Base-by-base conservation (phyloP, 2,113 vertebrate species). In the Dipodomys spectabilis region DNA sequence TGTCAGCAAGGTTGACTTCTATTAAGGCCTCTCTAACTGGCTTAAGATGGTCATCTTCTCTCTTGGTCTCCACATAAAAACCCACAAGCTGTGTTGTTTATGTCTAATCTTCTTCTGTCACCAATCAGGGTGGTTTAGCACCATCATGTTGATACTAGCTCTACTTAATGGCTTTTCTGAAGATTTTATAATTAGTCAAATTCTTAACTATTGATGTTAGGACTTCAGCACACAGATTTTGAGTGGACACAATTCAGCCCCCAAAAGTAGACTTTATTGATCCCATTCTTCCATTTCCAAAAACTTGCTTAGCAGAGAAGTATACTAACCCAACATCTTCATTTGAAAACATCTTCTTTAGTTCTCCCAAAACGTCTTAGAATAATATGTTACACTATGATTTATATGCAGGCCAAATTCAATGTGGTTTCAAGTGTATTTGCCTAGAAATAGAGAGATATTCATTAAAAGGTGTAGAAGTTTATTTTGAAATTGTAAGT, bases 91-190 rank as follows among this genome's bases (percentile, higher is more conserved):
- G 77, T 35, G 12, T 8, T 78, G 30, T 74, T 78, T 79, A 23
- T 62, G 15, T n/a, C 62, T 77, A 62, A 64, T 44, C 32, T 77
- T 25, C 79, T 81, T 73, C 45, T 27, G 23, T 77, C 5, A 11
- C 20, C 18, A 88, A 60, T 78, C 44, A 88, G 44, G 90, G 71
- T 80, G 27, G 2, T 72, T 44, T 69, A n/a, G 12, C 18, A 5
- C 45, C 9, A 15, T 20, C 16, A 5, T 44, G 73, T 79, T 19
- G 22, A 85, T n/a, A 7, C 7, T 7, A 30, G 72, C 74, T 85
- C 88, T 32, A 82, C 32, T 74, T 78, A 72, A 65, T 79, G 90
- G 23, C 12, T 6, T 85, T 79, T 74, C 82, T 67, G 79, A 93
- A 86, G 18, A 7, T 10, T 57, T 10, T 79, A 1, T 65, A 86